These are phyloP conservation scores for Scaeva pyrastri DNA, from an alignment of 2,888 invertebrate species.

Conservation along the genomic window DNA sequence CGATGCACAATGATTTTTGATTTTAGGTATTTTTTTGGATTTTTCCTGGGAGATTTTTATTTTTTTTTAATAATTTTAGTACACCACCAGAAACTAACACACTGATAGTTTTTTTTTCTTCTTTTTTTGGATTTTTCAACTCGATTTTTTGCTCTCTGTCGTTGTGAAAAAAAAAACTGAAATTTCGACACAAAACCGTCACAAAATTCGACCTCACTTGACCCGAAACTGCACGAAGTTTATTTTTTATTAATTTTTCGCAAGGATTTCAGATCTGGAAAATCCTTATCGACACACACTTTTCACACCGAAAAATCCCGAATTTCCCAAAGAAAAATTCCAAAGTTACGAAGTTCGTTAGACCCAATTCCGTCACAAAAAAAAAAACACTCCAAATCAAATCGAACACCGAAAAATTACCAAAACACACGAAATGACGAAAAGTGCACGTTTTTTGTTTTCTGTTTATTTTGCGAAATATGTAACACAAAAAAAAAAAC, in stretches of 20 bases:
- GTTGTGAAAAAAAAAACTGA: not conserved
- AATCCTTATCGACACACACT: constrained; percentile 9
- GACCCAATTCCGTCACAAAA: constrained; percentile 17
- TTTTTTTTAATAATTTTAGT: constrained; percentile 14
- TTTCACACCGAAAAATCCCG: constrained; percentile 38
- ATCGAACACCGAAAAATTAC: constrained; percentile 9
- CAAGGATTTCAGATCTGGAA: not conserved
- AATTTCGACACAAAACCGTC: constrained; percentile 31
- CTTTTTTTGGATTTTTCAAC: not conserved
- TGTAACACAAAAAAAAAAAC: not conserved
- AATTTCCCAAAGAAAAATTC: not conserved
- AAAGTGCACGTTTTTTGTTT: constrained; percentile 67
- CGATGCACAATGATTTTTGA: constrained; percentile 55
- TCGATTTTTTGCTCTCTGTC: too few species aligned
- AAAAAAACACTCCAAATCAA: not conserved
- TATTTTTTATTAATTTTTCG: not conserved
- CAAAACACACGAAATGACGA: constrained; percentile 56
- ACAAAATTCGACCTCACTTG: constrained; percentile 50
- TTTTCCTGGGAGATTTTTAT: constrained; percentile 5
- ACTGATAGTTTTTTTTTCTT: constrained; percentile 3
- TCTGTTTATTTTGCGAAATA: not conserved
- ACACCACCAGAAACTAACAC: constrained; percentile 23
- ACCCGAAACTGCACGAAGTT: constrained; percentile 44
- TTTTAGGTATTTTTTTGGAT: constrained; percentile 11
- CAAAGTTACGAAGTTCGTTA: not conserved